phyloP scores from a whole-genome alignment of 2,888 invertebrate genomes.

The Morpho helenor region DNA sequence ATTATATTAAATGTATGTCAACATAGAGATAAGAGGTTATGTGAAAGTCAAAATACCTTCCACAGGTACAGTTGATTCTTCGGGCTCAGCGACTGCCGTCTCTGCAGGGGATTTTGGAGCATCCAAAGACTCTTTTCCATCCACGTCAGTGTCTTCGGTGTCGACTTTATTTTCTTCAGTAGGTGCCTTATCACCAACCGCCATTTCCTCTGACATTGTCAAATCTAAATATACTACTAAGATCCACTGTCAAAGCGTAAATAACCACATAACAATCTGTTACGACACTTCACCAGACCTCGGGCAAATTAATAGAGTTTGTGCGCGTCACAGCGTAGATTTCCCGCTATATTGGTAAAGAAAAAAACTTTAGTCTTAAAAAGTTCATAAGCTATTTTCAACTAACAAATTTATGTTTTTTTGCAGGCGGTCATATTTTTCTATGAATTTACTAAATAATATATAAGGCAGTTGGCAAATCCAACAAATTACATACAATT shows the following conservation, averaged over 20 bases:
- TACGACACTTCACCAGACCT: slow-evolving; percentile 53
- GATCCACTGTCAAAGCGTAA: slow-evolving; percentile 57
- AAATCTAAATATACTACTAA: slow-evolving; percentile 55
- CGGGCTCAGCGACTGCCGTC: slow-evolving; percentile 35
- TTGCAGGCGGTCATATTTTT: slow-evolving; percentile 14
- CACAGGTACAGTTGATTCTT: slow-evolving; percentile 32
- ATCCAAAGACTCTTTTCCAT: slow-evolving; percentile 38
- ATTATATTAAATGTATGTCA: slow-evolving; percentile 26
- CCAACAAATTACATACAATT: slow-evolving; percentile 38
- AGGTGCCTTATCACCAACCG: slow-evolving; percentile 66
- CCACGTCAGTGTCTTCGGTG: slow-evolving; percentile 40
- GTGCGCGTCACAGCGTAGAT: slow-evolving; percentile 70
- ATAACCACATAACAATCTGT: slow-evolving; percentile 65
- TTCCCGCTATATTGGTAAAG: slow-evolving; percentile 69
- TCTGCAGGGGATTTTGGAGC: slow-evolving; percentile 37
- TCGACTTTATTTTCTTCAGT: slow-evolving; percentile 51
- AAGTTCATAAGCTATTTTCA: slow-evolving; percentile 8
- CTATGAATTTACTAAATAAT: slow-evolving; percentile 20
- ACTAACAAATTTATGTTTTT: slow-evolving; percentile 7
- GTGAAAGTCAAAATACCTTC: slow-evolving; percentile 31
- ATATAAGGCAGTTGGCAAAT: slow-evolving; percentile 28
- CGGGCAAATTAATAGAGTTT: slow-evolving; percentile 56
- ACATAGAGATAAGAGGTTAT: slow-evolving; percentile 35
- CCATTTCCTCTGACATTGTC: slow-evolving; percentile 77
- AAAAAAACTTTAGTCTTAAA: slow-evolving; percentile 35